Evolutionary conservation across 2,797 vertebrate genomes (phyloP).

Genomic region (Discoglossus pictus): DNA sequence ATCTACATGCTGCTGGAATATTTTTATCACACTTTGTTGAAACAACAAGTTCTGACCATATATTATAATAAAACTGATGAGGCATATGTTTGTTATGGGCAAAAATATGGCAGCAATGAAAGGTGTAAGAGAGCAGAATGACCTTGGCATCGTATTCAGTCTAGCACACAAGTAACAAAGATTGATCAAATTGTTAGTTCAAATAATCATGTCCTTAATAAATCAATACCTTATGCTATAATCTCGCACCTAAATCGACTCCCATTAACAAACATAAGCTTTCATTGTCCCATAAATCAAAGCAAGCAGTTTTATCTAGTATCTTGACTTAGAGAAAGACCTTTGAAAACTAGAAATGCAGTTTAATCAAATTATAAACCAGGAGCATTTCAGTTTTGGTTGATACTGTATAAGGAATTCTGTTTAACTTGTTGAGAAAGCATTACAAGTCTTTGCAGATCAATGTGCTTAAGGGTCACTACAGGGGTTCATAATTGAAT

Average conservation of each 20-base stretch:
- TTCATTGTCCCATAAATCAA: slow-evolving; percentile 43
- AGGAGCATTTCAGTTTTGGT: slow-evolving; percentile 9
- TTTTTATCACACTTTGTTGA: slow-evolving; percentile 28
- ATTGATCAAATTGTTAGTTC: slow-evolving; percentile 50
- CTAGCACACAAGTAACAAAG: slow-evolving; percentile 45
- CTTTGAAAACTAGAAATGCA: slow-evolving; percentile 41
- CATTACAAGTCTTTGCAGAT: slow-evolving; percentile 8
- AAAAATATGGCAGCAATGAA: slow-evolving; percentile 46
- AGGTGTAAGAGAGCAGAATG: slow-evolving; percentile 26
- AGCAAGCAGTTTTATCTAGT: slow-evolving; percentile 26
- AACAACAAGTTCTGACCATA: slow-evolving; percentile 28
- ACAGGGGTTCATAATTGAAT: slow-evolving; percentile 24
- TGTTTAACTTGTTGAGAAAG: slow-evolving; percentile 19
- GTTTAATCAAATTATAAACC: slow-evolving; percentile 36
- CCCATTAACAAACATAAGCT: slow-evolving; percentile 47
- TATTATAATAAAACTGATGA: slow-evolving; percentile 49
- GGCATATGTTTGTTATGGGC: slow-evolving; percentile 32
- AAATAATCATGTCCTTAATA: slow-evolving; percentile 50
- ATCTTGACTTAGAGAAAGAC: slow-evolving; percentile 31
- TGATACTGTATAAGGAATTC: slow-evolving; percentile 19
- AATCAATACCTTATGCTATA: slow-evolving; percentile 51
- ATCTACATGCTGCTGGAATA: slow-evolving; percentile 3
- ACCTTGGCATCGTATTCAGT: slow-evolving; percentile 36
- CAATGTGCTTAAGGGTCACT: slow-evolving; percentile 18
- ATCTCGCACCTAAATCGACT: slow-evolving; percentile 45